Evolutionary conservation across 2,888 invertebrate genomes (phyloP), one percentile per base, ranked within the genome.

Genomic region (Heliconius erato): DNA sequence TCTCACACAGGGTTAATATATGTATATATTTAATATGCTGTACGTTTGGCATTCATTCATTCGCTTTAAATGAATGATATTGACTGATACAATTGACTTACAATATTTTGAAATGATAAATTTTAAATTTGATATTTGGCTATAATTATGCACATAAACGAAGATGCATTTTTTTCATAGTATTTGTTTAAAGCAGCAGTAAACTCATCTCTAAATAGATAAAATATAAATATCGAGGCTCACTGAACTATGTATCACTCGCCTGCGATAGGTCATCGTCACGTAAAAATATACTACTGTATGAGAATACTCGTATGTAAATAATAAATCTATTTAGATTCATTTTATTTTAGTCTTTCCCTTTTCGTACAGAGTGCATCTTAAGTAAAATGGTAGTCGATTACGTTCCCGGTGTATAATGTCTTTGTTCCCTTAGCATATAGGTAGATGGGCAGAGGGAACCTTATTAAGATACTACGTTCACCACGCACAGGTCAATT

Each of bases 31-130:
- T 28, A 54, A 74, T 59, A 35, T 74, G 44, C n/a, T 59, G 54
- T 35, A 59, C n/a, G n/a, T 63, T 63, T 76, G 63, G 9, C 32
- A 23, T 74, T 32, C 19, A 35, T n/a, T 76, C n/a, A 16, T 40
- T 63, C 16, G 76, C 23, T 76, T 63, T n/a, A 26, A 76, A 35
- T 40, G n/a, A 76, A 76, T 63, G 35, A 35, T n/a, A 35, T 59
- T 76, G 74, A 59, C 74, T 76, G 59, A 71, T 26, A 71, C 26
- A 71, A 26, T 26, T 44, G 26, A 72, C 72, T 72, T 72, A 28
- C 12, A 63, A n/a, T 63, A 72, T 49, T 76, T 63, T 63, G 12
- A n/a, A n/a, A 35, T 12, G n/a, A 76, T 63, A 9, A 6, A 59
- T 74, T 59, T 2, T n/a, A 76, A 76, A n/a, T n/a, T 74, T 35